Evolutionary conservation across 2,797 vertebrate species (phyloP).

Genomic region (Sebastes diploproa): DNA sequence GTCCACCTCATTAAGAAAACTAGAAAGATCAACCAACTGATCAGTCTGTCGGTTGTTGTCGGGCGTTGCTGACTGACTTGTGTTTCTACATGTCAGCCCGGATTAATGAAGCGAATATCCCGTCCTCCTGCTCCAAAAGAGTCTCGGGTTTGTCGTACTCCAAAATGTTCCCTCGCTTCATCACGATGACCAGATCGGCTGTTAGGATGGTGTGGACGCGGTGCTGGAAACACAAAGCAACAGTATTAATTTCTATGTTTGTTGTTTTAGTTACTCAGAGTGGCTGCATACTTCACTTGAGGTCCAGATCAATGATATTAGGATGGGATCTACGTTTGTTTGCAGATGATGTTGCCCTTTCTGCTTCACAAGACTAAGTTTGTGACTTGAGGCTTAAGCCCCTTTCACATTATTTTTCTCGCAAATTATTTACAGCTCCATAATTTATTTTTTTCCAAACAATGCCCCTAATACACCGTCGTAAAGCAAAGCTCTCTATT

Average conservation of each 20-base stretch:
- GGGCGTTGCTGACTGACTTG: background rate
- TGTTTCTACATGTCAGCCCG: constrained; percentile 92
- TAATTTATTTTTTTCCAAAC: no score
- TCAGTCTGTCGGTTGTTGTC: background rate
- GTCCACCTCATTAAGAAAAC: background rate
- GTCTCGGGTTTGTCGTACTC: constrained; percentile 93
- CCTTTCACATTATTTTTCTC: background rate
- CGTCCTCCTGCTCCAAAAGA: constrained; percentile 90
- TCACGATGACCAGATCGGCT: constrained; percentile 95
- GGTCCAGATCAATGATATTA: background rate
- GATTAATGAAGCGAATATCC: constrained; percentile 95
- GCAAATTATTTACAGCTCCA: no score
- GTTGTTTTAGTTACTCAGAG: no score
- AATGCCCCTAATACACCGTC: no score
- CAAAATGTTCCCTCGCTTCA: constrained; percentile 95
- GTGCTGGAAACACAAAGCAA: constrained; percentile 81
- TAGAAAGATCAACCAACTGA: background rate
- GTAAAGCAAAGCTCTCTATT: no score
- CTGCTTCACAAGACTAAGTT: background rate
- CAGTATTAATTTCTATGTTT: background rate
- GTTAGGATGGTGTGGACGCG: constrained; percentile 98
- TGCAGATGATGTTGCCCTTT: constrained; percentile 17
- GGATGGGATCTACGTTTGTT: background rate
- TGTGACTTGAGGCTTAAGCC: background rate
- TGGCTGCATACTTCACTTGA: background rate